Evolutionary conservation across 1,140 invertebrate genomes (phyloP), one percentile per base, ranked within the genome.

Genomic region (Lepidurus apus): DNA sequence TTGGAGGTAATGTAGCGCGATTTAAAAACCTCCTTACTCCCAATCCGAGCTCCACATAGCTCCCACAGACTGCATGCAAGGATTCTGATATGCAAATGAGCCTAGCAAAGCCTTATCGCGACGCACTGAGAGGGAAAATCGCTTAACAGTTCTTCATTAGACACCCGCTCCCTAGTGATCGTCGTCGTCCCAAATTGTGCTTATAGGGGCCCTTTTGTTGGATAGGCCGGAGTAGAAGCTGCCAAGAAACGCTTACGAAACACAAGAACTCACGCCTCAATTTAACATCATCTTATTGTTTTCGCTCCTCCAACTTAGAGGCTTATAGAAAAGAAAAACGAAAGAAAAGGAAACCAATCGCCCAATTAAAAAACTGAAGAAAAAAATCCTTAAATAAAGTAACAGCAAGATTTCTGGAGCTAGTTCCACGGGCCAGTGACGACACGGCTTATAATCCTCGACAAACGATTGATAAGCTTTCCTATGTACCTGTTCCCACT

Each of bases 11-110:
- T 65, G 53, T 65, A 65, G 53, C 53, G 13, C 53, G 53, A 65
- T 65, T 65, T 65, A 65, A 65, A 65, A 65, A 65, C 53, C 53
- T 65, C 53, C 53, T 65, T 65, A 65, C 53, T 65, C 53, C 53
- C 53, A 65, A 65, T 65, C 53, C 53, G 17, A 65, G 53, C 53
- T 65, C 53, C 53, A 21, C 53, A 65, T 65, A 65, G 53, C 53
- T 65, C 53, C 53, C 53, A 65, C 53, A 65, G 53, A 65, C 17
- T 65, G 53, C 53, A 65, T 65, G 53, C 53, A 65, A 65, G 53
- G 53, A 65, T 65, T 65, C 53, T 65, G 53, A 65, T 65, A 65
- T 65, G 53, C 53, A 65, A 65, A 65, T 65, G 53, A 65, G 53
- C 53, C 53, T 65, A 65, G 53, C 17, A 65, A 65, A 65, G 53